These are phyloP conservation scores for Carduelis carduelis DNA, from an alignment of 2,797 vertebrate species.

Conservation along the genomic window DNA sequence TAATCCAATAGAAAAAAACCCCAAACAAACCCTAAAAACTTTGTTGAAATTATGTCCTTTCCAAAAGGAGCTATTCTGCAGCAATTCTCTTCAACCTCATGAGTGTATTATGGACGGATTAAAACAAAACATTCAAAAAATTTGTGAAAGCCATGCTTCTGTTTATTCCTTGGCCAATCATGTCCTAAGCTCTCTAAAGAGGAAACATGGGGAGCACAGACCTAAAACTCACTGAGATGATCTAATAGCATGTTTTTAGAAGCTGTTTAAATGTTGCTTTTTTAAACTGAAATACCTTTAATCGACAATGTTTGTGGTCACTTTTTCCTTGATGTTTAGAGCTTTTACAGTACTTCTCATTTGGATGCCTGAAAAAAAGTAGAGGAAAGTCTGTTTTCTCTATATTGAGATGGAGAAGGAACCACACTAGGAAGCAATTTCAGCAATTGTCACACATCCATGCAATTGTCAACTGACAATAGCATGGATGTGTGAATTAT, in stretches of 20 bases:
- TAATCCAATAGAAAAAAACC: background rate
- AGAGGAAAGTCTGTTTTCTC: background rate
- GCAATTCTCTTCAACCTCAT: background rate
- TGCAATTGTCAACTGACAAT: no score
- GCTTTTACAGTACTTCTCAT: background rate
- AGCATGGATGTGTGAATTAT: background rate
- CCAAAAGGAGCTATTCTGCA: background rate
- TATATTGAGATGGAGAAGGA: background rate
- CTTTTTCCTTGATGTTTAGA: background rate
- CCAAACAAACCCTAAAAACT: background rate
- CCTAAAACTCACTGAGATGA: background rate
- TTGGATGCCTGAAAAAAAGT: background rate
- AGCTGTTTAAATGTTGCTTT: background rate
- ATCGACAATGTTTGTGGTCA: background rate
- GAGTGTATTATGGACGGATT: background rate
- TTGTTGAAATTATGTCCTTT: background rate
- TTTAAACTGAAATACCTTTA: background rate
- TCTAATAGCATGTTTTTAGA: background rate
- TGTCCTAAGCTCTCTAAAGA: background rate
- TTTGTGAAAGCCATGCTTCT: rapidly evolving
- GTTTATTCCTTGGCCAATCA: background rate
- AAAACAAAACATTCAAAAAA: background rate
- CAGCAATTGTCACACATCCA: no score
- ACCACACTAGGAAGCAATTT: background rate
- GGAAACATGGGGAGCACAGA: background rate